phyloP scores from a whole-genome alignment of 1,140 invertebrate genomes.

The Drosophila ogumai region DNA sequence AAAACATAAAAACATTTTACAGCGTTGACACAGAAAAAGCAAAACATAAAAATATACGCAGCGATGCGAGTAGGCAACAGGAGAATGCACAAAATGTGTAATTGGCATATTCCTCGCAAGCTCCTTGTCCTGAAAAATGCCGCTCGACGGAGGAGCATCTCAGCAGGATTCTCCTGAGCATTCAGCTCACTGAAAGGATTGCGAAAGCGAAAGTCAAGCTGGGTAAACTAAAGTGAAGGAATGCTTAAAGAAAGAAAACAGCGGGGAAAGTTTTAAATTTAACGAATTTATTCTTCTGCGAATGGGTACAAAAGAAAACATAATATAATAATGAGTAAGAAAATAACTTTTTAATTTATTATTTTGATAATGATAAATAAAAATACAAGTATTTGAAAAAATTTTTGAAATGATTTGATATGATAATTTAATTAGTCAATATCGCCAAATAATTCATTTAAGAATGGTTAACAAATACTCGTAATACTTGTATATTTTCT shows the following conservation, averaged over 20 bases:
- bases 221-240: constrained; percentile 4
- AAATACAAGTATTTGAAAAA: no score
- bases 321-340: no score
- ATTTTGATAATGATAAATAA: no score
- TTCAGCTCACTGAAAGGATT: constrained; percentile 3
- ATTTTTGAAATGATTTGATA: neutral
- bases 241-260: neutral
- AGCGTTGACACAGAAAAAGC: constrained; percentile 46
- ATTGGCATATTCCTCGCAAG: constrained; percentile 63
- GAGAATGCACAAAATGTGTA: constrained; percentile 45
- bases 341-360: no score
- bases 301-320: no score
- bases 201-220: constrained; percentile 19
- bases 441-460: neutral
- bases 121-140: constrained; percentile 6
- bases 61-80: constrained; percentile 45
- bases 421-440: neutral
- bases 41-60: constrained; percentile 26
- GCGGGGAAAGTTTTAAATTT: neutral
- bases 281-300: neutral
- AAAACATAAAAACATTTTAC: constrained; percentile 48
- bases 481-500: no score
- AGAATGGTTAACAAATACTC: neutral
- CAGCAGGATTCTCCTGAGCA: constrained; percentile 14
- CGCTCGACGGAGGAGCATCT: neutral